Conservation (phyloP, 2,113 vertebrate species). For the Lontra canadensis region DNA sequence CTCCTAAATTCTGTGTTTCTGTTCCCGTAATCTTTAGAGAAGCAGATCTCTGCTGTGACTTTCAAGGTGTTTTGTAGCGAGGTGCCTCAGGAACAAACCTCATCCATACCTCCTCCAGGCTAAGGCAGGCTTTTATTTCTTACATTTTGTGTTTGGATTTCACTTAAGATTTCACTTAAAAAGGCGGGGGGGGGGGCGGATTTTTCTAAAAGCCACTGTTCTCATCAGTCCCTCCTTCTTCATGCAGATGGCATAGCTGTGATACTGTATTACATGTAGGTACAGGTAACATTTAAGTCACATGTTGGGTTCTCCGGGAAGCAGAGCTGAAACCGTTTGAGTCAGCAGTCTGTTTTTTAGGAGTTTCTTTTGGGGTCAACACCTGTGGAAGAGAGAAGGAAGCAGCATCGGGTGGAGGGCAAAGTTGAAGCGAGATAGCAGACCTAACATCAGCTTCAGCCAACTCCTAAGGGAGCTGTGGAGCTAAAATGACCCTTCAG, state of each 20-base stretch:
- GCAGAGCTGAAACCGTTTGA: not conserved
- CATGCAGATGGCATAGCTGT: not conserved
- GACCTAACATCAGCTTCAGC: not conserved
- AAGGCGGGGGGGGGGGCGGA: accelerated
- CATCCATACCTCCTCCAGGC: not conserved
- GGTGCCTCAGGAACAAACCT: not conserved
- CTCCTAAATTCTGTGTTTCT: constrained; percentile 19
- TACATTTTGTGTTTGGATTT: not conserved
- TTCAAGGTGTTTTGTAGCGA: not conserved
- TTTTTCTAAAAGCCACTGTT: not conserved
- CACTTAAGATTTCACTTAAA: not conserved
- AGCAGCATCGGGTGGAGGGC: not conserved
- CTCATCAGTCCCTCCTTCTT: not conserved
- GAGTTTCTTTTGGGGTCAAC: not conserved
- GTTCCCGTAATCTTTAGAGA: not conserved
- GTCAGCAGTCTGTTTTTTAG: not conserved
- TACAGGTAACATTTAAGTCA: not conserved
- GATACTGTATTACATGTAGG: not conserved
- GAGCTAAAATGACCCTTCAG: not conserved
- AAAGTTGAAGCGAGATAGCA: not conserved
- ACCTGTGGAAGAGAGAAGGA: not conserved
- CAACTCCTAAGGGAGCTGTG: not conserved
- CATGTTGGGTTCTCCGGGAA: not conserved
- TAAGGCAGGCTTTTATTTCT: not conserved
- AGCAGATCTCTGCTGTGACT: not conserved